Evolutionary conservation across 2,113 vertebrate genomes (phyloP), one percentile per base, ranked within the genome.

Genomic region (Odontophorus gujanensis): DNA sequence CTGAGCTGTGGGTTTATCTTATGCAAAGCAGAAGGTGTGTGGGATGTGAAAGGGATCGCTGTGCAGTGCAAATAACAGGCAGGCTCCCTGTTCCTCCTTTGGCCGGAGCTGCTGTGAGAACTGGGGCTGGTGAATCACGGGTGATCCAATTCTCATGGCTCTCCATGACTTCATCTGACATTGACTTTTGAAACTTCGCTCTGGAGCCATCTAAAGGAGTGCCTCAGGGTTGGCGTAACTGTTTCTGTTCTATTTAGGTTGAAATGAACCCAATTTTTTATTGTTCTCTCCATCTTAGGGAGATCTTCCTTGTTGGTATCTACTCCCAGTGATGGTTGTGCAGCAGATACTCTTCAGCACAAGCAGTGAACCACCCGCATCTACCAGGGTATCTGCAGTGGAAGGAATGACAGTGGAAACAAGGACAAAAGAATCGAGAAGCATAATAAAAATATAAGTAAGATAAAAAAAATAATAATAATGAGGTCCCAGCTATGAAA

Each of bases 161-260:
- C 91, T 58, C 74, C 81, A 76, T 95, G 92, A 96, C 92, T 96
- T 96, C 92, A 96, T 92, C 94, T 9, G 51, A 51, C 48, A 30
- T 4, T 61, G 86, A 66, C 48, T 77, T 93, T 92, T 94, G 81
- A 81, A 92, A 85, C 57, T 59, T 89, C 66, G 59, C 81, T 95
- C 81, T 1, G 34, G 87, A 94, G 92, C 89, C 91, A 62, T 63
- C 75, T 92, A 80, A 85, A 96, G 91, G 91, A 96, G 89, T 80
- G 91, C 91, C 91, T 85, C 6, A 2, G 78, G 91, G 45, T 93
- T 93, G 78, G 81, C 28, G 93, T 96, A 96, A 95, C 95, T 95
- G 95, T 96, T 96, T 96, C 78, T 89, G 7, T 59, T 85, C 92
- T 89, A 32, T 62, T 85, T 14, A n/a, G 59, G 74, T 95, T 63